Evolutionary conservation across 2,113 vertebrate genomes (phyloP).

Genomic region (Conger conger): DNA sequence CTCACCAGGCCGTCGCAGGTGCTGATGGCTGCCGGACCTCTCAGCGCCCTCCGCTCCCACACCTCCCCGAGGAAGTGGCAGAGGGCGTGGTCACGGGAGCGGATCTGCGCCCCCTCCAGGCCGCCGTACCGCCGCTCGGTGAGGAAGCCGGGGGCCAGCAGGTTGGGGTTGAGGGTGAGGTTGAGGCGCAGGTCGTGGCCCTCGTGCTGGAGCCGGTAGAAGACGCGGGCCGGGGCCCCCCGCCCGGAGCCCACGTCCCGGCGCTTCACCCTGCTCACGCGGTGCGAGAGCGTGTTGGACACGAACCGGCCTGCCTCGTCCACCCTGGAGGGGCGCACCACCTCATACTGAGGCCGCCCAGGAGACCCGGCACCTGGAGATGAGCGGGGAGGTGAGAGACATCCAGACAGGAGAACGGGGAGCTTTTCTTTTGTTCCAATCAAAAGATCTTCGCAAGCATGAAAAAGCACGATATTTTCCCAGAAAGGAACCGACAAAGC

Average conservation of each 20-base stretch:
- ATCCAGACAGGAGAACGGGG: neutral
- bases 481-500: too few relatives aligned
- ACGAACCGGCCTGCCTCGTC: slow-evolving; percentile 84
- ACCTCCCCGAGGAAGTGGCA: slow-evolving; percentile 89
- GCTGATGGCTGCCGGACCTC: slow-evolving; percentile 83
- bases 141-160: slow-evolving; percentile 83
- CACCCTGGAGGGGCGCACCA: slow-evolving; percentile 84
- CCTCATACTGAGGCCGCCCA: slow-evolving; percentile 63
- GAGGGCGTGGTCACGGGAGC: slow-evolving; percentile 31
- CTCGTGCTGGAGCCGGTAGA: slow-evolving; percentile 75
- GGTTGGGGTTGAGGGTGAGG: slow-evolving; percentile 78
- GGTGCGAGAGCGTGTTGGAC: slow-evolving; percentile 84
- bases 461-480: neutral
- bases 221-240: slow-evolving; percentile 54
- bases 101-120: slow-evolving; percentile 64
- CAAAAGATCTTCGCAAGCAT: too few relatives aligned
- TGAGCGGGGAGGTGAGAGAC: neutral
- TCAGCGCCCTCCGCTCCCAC: slow-evolving; percentile 51
- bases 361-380: slow-evolving; percentile 46
- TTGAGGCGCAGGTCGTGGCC: slow-evolving; percentile 80
- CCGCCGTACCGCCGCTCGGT: slow-evolving; percentile 78
- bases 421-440: neutral
- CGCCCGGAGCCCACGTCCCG: slow-evolving; percentile 60
- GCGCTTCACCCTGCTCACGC: slow-evolving; percentile 66
- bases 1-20: slow-evolving; percentile 92